Base-by-base conservation (phyloP, 2,113 vertebrate genomes). In the Sceloporus tristichus region DNA sequence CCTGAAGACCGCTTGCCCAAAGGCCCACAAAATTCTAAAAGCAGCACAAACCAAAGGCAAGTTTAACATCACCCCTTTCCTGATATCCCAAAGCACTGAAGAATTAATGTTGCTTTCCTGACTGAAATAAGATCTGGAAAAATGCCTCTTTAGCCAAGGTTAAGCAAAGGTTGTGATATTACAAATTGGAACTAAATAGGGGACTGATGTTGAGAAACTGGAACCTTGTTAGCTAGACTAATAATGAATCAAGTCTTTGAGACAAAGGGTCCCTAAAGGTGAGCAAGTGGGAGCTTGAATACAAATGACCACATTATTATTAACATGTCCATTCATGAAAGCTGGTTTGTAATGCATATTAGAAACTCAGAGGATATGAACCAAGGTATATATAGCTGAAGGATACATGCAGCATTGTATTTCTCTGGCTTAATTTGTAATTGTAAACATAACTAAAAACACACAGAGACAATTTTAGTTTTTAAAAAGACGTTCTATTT, bases 131-230 rank as follows among this genome's bases (percentile, higher is more conserved):
- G 90, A 94, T 91, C 62, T 87, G 78, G 80, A 95, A 95, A 34
- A 90, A 92, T 82, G 94, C 94, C 71, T 93, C 83, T 93, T 87
- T 86, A 94, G 89, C 88, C 93, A 90, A 95, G 93, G 92, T 96
- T 96, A 97, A 96, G 90, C 88, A 95, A 96, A 96, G 91, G 90
- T 96, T 95, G 93, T 90, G 88, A 91, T 96, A 91, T 92, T 95
- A 95, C 93, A 96, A 95, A 96, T 95, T 95, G 95, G 88, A 95
- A 94, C 89, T 95, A 97, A 96, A 95, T 93, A 94, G 89, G 66
- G 94, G 91, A 94, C 66, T 91, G 87, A 91, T 95, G 89, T 75
- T 90, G 90, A 94, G 92, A 95, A 95, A 89, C 93, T 91, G 84
- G 84, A 95, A 95, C 79, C 85, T 93, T 94, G 91, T 95, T 96